Evolutionary conservation across 2,113 vertebrate genomes (phyloP).

Genomic region (Phylloscopus whistleri): DNA sequence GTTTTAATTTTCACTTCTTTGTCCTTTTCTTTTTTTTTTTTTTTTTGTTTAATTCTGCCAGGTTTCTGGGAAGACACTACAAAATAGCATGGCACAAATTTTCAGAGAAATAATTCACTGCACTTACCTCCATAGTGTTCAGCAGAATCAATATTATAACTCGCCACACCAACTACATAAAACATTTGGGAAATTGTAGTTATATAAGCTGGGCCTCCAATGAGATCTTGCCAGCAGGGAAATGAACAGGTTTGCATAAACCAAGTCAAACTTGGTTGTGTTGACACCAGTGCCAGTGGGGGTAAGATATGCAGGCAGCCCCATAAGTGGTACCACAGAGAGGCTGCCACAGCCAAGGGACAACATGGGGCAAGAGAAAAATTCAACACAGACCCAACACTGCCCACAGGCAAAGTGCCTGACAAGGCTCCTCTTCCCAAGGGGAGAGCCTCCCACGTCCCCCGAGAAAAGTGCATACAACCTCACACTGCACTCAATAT

Average conservation of each 20-base stretch:
- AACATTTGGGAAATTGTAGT: neutral
- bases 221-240: neutral
- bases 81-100: neutral
- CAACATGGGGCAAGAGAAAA: neutral
- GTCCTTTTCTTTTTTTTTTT: no score
- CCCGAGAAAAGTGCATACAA: neutral
- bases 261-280: neutral
- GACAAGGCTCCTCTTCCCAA: neutral
- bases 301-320: accelerated
- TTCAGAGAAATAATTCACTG: neutral
- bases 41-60: neutral
- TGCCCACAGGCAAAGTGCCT: accelerated
- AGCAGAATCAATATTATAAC: neutral
- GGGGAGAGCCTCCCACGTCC: neutral
- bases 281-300: neutral
- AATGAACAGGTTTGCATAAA: neutral
- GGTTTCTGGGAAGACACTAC: neutral
- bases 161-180: accelerated
- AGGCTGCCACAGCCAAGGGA: neutral
- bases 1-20: neutral
- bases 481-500: neutral
- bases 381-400: accelerated
- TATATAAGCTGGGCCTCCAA: neutral
- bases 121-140: neutral
- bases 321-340: accelerated